Evolutionary conservation across 2,797 vertebrate species (phyloP).

Genomic region (Salmo trutta): DNA sequence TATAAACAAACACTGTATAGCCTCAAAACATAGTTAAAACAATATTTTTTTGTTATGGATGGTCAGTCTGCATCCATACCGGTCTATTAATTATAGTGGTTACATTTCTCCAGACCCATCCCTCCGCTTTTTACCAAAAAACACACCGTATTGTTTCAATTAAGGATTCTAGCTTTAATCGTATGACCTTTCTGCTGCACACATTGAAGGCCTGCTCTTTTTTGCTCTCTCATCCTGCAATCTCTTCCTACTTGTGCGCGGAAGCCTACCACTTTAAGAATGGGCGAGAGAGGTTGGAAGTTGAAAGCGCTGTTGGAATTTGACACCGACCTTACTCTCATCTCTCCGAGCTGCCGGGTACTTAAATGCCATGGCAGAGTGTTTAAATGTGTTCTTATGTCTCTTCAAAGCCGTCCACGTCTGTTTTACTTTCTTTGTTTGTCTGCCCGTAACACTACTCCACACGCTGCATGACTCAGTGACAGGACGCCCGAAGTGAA

Average conservation of each 20-base stretch:
- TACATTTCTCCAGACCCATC: too few relatives aligned
- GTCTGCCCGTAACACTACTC: not conserved
- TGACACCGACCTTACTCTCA: constrained; percentile 66
- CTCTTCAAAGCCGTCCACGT: not conserved
- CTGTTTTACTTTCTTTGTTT: not conserved
- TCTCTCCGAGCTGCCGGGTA: constrained; percentile 72
- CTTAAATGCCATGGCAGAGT: constrained; percentile 62
- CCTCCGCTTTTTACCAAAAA: too few relatives aligned
- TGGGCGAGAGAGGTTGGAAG: not conserved
- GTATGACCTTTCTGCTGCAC: not conserved
- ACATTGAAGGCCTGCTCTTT: not conserved
- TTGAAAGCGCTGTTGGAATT: constrained; percentile 7
- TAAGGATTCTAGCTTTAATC: not conserved
- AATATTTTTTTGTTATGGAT: too few relatives aligned
- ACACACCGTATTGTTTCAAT: too few relatives aligned
- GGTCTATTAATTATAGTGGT: too few relatives aligned
- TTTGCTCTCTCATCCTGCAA: not conserved
- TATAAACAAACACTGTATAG: too few relatives aligned
- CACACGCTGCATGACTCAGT: constrained; percentile 7
- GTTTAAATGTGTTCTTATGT: not conserved
- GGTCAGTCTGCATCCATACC: too few relatives aligned
- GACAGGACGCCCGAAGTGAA: constrained; percentile 55
- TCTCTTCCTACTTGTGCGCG: not conserved
- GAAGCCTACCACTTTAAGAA: too few relatives aligned
- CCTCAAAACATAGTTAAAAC: too few relatives aligned